phyloP scores from a whole-genome alignment of 2,797 vertebrate species.

The Acanthurus leucopareius region DNA sequence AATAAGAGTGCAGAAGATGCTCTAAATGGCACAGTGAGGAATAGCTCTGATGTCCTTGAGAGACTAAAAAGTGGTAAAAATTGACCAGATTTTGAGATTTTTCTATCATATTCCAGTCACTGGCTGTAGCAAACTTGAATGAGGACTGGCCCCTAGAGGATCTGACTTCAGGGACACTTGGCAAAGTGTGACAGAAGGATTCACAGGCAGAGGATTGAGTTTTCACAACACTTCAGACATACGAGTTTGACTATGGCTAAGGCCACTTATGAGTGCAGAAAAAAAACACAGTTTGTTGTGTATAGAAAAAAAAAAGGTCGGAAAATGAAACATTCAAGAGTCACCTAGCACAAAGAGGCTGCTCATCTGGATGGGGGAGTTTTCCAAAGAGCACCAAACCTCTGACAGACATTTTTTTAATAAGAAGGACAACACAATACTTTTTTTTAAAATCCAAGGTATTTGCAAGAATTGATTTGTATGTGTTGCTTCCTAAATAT shows the following conservation, averaged over 20 bases:
- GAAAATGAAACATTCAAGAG: slow-evolving; percentile 17
- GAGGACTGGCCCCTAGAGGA: slow-evolving; percentile 66
- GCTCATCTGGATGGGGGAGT: slow-evolving; percentile 3
- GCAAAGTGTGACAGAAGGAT: slow-evolving; percentile 59
- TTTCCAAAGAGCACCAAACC: slow-evolving; percentile 6
- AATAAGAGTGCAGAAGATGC: neutral
- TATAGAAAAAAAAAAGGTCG: neutral
- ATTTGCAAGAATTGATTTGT: slow-evolving; percentile 1
- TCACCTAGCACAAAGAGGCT: neutral
- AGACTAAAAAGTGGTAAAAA: slow-evolving; percentile 26
- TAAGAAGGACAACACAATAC: neutral
- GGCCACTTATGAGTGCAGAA: neutral
- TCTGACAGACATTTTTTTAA: neutral
- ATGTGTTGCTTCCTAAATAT: slow-evolving; percentile 30
- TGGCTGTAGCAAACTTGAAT: slow-evolving; percentile 54
- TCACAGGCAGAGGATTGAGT: slow-evolving; percentile 32
- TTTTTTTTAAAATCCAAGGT: neutral
- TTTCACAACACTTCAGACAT: slow-evolving; percentile 45
- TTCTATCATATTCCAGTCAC: slow-evolving; percentile 40
- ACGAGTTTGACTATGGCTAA: slow-evolving; percentile 11
- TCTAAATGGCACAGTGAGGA: neutral
- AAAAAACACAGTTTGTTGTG: neutral
- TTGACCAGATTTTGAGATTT: slow-evolving; percentile 12
- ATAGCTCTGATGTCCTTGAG: slow-evolving; percentile 15
- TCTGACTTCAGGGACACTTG: slow-evolving; percentile 59